Conservation (phyloP, 2,888 invertebrate genomes). For the Trachelus tabidus region DNA sequence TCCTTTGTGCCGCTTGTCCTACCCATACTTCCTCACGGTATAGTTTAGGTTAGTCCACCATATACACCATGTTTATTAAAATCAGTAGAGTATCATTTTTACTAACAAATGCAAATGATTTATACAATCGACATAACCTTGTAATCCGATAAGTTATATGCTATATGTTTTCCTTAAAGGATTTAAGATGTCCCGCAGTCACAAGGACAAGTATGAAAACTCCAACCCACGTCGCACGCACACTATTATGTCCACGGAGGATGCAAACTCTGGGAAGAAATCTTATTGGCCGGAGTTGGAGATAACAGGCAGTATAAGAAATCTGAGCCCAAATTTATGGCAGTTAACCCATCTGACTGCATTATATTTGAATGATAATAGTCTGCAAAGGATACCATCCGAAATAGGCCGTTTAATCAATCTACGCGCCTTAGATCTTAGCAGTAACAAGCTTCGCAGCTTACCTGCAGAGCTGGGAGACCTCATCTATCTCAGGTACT, state of each 20-base stretch:
- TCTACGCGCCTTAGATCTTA: slow-evolving; percentile 90
- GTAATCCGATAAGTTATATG: background rate
- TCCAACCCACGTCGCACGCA: slow-evolving; percentile 84
- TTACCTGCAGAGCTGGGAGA: slow-evolving; percentile 97
- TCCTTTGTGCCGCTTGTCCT: slow-evolving; percentile 19
- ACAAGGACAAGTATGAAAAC: slow-evolving; percentile 92
- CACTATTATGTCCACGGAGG: slow-evolving; percentile 93
- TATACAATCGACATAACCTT: too few relatives aligned
- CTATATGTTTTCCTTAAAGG: slow-evolving; percentile 39
- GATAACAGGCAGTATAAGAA: slow-evolving; percentile 93
- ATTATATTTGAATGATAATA: slow-evolving; percentile 96
- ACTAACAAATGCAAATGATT: too few relatives aligned
- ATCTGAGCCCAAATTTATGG: slow-evolving; percentile 92
- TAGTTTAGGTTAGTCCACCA: slow-evolving; percentile 20
- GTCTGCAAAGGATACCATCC: slow-evolving; percentile 88
- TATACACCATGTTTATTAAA: background rate
- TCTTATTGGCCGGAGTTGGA: slow-evolving; percentile 93
- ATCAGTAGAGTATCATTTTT: background rate
- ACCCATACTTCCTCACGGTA: slow-evolving; percentile 8
- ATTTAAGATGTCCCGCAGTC: slow-evolving; percentile 69
- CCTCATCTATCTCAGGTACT: slow-evolving; percentile 89
- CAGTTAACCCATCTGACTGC: slow-evolving; percentile 92
- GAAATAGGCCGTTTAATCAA: slow-evolving; percentile 89
- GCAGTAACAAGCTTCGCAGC: slow-evolving; percentile 93
- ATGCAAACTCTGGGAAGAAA: slow-evolving; percentile 91